A percentile compares a stretch with the other conserved stretches of the same genome.
phyloP scores from a whole-genome alignment of 2,113 vertebrate genomes.

The Actenoides hombroni region DNA sequence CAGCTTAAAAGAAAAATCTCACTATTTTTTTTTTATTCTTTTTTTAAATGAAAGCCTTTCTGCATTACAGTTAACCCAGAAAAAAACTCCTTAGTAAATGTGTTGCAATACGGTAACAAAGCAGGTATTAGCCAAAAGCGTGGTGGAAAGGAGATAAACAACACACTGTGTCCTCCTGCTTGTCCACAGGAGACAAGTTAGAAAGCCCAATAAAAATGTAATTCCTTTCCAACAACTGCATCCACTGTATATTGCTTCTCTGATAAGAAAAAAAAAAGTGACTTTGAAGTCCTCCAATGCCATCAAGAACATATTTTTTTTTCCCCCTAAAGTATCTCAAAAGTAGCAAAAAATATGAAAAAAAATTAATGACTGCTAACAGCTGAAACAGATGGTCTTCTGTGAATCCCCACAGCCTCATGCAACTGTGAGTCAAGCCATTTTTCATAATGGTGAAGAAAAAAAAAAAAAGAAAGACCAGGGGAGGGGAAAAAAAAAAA shows the following conservation, averaged over 20 bases:
- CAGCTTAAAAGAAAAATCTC: not conserved
- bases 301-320: constrained; percentile 18
- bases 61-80: not conserved
- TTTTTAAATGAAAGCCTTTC: not conserved
- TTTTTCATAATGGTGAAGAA: constrained; percentile 25
- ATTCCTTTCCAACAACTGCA: not conserved
- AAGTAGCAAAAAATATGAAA: constrained; percentile 38
- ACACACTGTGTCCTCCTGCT: not conserved
- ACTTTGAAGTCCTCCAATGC: constrained; percentile 34
- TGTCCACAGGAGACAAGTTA: not conserved
- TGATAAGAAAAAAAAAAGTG: not conserved
- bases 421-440: constrained; percentile 60
- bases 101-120: not conserved
- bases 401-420: constrained; percentile 58
- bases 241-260: not conserved
- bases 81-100: not conserved
- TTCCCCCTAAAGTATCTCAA: not conserved
- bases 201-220: not conserved
- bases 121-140: not conserved
- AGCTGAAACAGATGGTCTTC: constrained; percentile 65
- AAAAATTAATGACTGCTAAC: constrained; percentile 54
- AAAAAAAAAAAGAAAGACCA: not conserved
- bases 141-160: constrained; percentile 33
- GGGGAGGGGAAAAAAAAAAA: not conserved
- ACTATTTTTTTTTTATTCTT: not conserved